Base-by-base conservation (phyloP, 1,140 invertebrate species). In the Hermetia illucens region DNA sequence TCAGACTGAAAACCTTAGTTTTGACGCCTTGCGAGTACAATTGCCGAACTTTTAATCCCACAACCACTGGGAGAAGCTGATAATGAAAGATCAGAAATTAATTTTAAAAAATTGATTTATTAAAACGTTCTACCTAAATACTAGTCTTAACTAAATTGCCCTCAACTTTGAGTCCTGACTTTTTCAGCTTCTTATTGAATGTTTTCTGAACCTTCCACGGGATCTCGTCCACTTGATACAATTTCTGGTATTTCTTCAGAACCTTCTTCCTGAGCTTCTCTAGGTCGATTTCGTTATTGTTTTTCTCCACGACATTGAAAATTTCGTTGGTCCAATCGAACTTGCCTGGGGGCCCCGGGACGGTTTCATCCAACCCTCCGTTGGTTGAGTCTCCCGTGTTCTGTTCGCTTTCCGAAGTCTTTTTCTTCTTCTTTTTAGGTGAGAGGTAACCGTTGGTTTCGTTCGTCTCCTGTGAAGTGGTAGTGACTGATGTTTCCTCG, bases 361-460 rank as follows among this genome's bases (percentile, higher is more conserved):
- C 20, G 18, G 18, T 13, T 8, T 41, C 9, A 31, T 39, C 30
- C 19, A 38, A 27, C 20, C 45, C 25, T 37, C 42, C 19, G 20
- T 42, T 30, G 30, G 15, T 15, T 9, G 16, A n/a, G n/a, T 1
- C 3, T 22, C 20, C 24, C 20, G 20, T 30, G 39, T 44, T 21
- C 19, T 39, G 16, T 6, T n/a, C n/a, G n/a, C n/a, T n/a, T n/a
- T n/a, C n/a, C n/a, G n/a, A n/a, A n/a, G n/a, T n/a, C n/a, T n/a
- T n/a, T n/a, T n/a, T n/a, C n/a, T n/a, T n/a, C n/a, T n/a, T n/a
- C n/a, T n/a, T n/a, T n/a, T n/a, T n/a, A n/a, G n/a, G n/a, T n/a
- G n/a, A n/a, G n/a, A n/a, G n/a, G n/a, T n/a, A n/a, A n/a, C n/a
- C n/a, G n/a, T n/a, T n/a, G n/a, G n/a, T n/a, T n/a, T n/a, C n/a